phyloP scores from a whole-genome alignment of 2,888 invertebrate species.

The Orthonevra nobilis region DNA sequence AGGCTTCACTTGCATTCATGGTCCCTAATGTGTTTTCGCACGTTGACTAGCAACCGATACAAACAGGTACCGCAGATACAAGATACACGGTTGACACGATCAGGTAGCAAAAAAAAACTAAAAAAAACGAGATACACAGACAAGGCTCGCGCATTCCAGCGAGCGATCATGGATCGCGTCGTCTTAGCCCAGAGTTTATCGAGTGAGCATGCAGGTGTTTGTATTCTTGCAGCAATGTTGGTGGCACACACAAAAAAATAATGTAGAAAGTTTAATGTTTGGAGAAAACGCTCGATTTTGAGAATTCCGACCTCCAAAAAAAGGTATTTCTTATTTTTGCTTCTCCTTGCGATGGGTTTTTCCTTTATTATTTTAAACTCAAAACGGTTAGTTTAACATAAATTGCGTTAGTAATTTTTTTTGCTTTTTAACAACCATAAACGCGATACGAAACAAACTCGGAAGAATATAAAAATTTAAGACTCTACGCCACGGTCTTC shows the following conservation, averaged over 20 bases:
- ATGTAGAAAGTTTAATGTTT: conserved; percentile 70
- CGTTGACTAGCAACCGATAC: conserved; percentile 30
- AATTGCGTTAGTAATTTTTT: conserved; percentile 41
- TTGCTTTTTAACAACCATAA: conserved; percentile 1
- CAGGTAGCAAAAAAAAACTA: too few species aligned
- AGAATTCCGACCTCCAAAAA: conserved; percentile 53
- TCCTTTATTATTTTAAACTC: too few species aligned
- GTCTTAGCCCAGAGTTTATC: conserved; percentile 38
- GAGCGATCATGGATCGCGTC: conserved; percentile 16
- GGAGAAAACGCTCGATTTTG: conserved; percentile 67
- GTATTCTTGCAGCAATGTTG: conserved; percentile 58
- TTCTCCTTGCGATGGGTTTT: conserved; percentile 6
- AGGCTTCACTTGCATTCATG: conserved; percentile 55
- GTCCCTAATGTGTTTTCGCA: conserved; percentile 62
- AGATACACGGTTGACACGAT: conserved; percentile 55
- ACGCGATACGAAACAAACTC: not conserved
- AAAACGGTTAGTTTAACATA: conserved; percentile 33
- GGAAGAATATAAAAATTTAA: conserved; percentile 33
- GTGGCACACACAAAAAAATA: conserved; percentile 69
- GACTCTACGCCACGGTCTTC: conserved; percentile 11
- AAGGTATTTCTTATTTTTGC: not conserved
- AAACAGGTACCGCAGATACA: conserved; percentile 35
- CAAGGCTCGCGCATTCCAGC: conserved; percentile 41
- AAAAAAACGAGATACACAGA: too few species aligned
- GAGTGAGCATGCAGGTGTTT: conserved; percentile 64